phyloP scores from a whole-genome alignment of 92 coral and sea anemone species.

The Heliopora coerulea region DNA sequence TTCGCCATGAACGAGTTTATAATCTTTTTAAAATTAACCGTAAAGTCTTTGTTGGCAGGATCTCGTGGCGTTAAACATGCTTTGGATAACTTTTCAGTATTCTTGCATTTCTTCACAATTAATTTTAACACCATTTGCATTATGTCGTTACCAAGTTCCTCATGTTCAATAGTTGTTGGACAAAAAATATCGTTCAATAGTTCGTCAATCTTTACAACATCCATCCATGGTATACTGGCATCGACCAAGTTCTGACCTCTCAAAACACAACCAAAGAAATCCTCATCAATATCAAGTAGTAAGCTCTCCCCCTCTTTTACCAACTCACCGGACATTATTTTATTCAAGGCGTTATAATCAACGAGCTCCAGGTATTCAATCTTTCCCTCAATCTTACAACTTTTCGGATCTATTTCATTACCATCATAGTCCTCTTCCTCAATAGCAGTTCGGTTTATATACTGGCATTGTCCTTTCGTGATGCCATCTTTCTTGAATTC shows the following conservation, averaged over 20 bases:
- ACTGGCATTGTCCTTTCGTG: not conserved
- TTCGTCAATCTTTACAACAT: conserved; percentile 17
- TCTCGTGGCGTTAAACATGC: conserved; percentile 16
- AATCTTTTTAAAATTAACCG: not conserved
- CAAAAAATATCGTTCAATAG: conserved; percentile 12
- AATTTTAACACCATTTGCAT: conserved; percentile 2
- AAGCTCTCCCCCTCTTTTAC: conserved; percentile 30
- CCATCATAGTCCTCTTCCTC: conserved; percentile 29
- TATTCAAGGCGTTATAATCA: conserved; percentile 18
- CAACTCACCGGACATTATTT: conserved; percentile 5
- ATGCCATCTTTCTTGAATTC: conserved; percentile 22
- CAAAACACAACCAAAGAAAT: conserved; percentile 38
- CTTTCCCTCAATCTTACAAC: not conserved
- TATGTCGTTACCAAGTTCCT: conserved; percentile 7
- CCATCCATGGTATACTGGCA: conserved; percentile 19
- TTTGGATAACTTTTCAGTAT: not conserved
- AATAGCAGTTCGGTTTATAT: conserved; percentile 1
- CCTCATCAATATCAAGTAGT: conserved; percentile 36
- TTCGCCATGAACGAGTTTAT: not conserved
- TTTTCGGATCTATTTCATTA: not conserved
- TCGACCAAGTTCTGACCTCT: conserved; percentile 10
- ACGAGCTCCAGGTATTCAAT: conserved; percentile 14
- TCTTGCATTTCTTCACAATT: conserved; percentile 7
- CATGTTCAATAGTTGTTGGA: not conserved
- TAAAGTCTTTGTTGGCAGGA: not conserved